These are phyloP conservation scores for Hedychridium roseum DNA, from an alignment of 2,888 invertebrate genomes.

Conservation along the genomic window DNA sequence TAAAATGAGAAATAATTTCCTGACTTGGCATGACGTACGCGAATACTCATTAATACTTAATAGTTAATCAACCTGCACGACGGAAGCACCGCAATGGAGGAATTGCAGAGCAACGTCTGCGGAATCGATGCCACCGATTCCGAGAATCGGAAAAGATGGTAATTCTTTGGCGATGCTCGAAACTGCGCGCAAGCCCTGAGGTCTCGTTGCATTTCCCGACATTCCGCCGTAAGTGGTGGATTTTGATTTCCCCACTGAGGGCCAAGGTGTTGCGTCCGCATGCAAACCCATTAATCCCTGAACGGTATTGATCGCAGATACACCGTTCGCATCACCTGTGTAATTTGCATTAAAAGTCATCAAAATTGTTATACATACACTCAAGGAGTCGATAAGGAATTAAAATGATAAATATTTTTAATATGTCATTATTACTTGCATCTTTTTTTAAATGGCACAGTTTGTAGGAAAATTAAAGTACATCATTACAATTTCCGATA, in stretches of 20 bases:
- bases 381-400: too few relatives aligned
- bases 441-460: too few relatives aligned
- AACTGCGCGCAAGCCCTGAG: conserved; percentile 91
- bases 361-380: too few relatives aligned
- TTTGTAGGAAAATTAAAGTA: too few relatives aligned
- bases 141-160: conserved; percentile 91
- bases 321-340: conserved; percentile 89
- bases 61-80: conserved; percentile 76
- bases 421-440: too few relatives aligned
- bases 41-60: too few relatives aligned
- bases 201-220: conserved; percentile 91
- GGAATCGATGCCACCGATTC: conserved; percentile 97
- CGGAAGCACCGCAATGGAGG: conserved; percentile 90
- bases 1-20: not conserved
- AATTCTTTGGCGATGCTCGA: conserved; percentile 85
- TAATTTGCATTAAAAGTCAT: too few relatives aligned
- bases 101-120: conserved; percentile 96
- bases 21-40: too few relatives aligned
- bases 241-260: conserved; percentile 82
- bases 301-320: conserved; percentile 97
- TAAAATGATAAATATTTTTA: too few relatives aligned
- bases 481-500: too few relatives aligned
- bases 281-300: conserved; percentile 91
- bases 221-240: conserved; percentile 94
- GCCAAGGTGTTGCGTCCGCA: conserved; percentile 89